Percentiles rank a stretch among this genome's conserved stretches.
phyloP scores from a whole-genome alignment of 2,113 vertebrate genomes.

The Protobothrops mucrosquamatus region DNA sequence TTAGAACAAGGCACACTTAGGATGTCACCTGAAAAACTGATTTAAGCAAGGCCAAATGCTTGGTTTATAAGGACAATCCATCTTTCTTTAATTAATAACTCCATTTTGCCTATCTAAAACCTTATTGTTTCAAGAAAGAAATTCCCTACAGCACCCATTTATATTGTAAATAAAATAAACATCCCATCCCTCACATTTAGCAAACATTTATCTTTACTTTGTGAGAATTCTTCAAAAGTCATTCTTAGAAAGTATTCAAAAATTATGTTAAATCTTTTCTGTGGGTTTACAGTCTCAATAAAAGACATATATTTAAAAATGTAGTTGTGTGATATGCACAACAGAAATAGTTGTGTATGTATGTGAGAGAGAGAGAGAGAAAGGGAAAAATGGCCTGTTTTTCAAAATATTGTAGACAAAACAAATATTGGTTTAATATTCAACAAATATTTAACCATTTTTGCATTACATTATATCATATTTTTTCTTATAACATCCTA shows the following conservation, averaged over 20 bases:
- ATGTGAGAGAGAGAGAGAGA: not conserved
- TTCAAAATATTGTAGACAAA: not conserved
- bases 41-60: not conserved
- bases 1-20: constrained; percentile 18
- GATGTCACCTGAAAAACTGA: constrained; percentile 15
- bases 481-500: not conserved
- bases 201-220: not conserved
- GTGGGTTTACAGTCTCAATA: not conserved
- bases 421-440: not conserved
- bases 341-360: not conserved
- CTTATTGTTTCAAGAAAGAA: not conserved
- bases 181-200: not conserved
- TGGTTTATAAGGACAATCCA: not conserved
- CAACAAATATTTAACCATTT: not conserved
- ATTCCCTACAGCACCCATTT: constrained; percentile 22
- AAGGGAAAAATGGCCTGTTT: not conserved
- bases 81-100: not conserved
- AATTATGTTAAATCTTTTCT: not conserved
- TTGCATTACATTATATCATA: not conserved
- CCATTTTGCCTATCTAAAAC: not conserved
- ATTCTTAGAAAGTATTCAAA: not conserved
- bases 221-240: not conserved
- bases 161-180: not conserved
- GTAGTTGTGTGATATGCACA: not conserved
- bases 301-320: not conserved